Percentiles rank a stretch among this genome's conserved stretches.
These are phyloP conservation scores for Plodia interpunctella DNA, from an alignment of 1,140 invertebrate genomes.

Conservation along the genomic window DNA sequence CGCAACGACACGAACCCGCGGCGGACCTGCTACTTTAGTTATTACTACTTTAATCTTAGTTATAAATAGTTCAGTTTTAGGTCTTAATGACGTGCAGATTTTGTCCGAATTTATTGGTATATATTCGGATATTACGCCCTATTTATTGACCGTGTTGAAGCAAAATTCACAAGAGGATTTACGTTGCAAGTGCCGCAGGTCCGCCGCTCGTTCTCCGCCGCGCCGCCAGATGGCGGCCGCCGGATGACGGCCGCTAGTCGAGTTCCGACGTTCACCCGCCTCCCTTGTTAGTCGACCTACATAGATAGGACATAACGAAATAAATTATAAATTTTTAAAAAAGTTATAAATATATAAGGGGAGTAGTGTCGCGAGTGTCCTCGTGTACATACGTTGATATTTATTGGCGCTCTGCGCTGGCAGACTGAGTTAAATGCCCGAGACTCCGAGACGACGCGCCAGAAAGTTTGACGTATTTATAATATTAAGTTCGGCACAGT, in stretches of 20 bases:
- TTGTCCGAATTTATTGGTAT: too few species aligned
- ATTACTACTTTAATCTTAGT: too few species aligned
- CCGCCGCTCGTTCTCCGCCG: neutral
- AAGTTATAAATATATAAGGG: conserved; percentile 64
- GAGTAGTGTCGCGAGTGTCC: conserved; percentile 50
- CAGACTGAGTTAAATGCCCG: conserved; percentile 45
- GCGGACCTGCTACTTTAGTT: neutral
- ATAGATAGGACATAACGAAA: conserved; percentile 74
- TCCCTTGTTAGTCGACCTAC: conserved; percentile 35
- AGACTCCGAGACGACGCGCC: conserved; percentile 50
- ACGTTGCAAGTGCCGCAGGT: neutral
- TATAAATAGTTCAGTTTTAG: too few species aligned
- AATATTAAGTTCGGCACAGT: conserved; percentile 71
- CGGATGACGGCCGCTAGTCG: neutral
- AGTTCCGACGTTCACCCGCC: conserved; percentile 4
- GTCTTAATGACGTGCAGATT: too few species aligned
- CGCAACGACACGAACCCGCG: neutral
- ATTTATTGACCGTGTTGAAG: neutral
- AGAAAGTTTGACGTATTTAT: conserved; percentile 64
- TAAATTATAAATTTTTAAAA: conserved; percentile 72
- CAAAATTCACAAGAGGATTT: neutral
- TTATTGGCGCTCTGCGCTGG: conserved; percentile 61
- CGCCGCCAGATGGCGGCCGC: neutral
- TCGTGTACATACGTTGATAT: conserved; percentile 73
- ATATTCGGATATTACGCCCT: neutral